These are phyloP conservation scores for Nemopilema nomurai DNA, from an alignment of 30 jellyfish, hydroid and myxozoan genomes.

Conservation along the genomic window DNA sequence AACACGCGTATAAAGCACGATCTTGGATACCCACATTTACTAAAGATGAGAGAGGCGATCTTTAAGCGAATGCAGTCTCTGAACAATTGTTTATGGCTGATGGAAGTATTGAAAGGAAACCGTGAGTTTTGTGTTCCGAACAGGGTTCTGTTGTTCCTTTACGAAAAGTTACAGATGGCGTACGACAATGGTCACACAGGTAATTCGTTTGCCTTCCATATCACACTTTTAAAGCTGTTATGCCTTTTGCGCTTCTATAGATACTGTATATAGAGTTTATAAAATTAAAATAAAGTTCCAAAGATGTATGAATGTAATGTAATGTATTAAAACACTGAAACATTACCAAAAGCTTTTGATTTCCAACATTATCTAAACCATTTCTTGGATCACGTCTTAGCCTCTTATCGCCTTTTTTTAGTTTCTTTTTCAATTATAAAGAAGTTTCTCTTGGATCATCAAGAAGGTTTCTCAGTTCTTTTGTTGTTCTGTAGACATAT, in stretches of 20 bases:
- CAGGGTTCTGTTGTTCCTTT: not conserved
- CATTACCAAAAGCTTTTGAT: too few species aligned
- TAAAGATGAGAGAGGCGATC: not conserved
- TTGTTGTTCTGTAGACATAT: slow-evolving; percentile 3
- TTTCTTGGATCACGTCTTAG: not conserved
- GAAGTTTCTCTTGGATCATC: not conserved
- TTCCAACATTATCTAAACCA: not conserved
- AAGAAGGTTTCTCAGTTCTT: not conserved
- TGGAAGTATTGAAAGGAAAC: slow-evolving; percentile 24
- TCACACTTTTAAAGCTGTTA: too few species aligned
- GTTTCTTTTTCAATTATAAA: not conserved
- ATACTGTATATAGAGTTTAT: too few species aligned
- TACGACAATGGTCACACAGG: slow-evolving; percentile 11
- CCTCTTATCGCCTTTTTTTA: not conserved
- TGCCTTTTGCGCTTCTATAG: too few species aligned
- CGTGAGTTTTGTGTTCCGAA: slow-evolving; percentile 53
- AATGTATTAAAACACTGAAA: too few species aligned
- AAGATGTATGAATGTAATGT: too few species aligned
- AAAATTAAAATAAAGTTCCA: too few species aligned
- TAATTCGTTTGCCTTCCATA: too few species aligned
- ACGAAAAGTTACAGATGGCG: not conserved
- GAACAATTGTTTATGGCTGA: slow-evolving; percentile 27
- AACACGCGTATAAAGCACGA: slow-evolving; percentile 41
- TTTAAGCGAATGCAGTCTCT: not conserved
- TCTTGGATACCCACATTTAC: not conserved